Percentiles rank a stretch among this genome's conserved stretches.
These are phyloP conservation scores for Pipistrellus nathusii DNA, from an alignment of 2,797 vertebrate species.

Conservation along the genomic window DNA sequence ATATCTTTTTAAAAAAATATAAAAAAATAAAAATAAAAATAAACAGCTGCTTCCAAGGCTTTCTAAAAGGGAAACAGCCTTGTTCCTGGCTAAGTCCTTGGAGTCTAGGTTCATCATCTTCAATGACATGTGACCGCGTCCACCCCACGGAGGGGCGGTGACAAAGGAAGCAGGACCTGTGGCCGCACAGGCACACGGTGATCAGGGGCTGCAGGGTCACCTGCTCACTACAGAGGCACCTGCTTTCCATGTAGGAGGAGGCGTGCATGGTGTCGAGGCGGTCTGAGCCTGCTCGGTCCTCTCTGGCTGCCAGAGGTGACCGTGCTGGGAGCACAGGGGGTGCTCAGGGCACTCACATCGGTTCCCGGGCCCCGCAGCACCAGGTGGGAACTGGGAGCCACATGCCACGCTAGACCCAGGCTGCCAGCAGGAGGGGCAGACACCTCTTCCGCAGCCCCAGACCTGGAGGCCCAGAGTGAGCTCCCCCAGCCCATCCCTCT, in stretches of 20 bases:
- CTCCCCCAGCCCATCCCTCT: neutral
- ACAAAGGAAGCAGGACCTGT: neutral
- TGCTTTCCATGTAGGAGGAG: neutral
- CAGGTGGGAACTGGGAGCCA: neutral
- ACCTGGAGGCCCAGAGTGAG: neutral
- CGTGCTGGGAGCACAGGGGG: neutral
- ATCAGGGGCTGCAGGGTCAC: neutral
- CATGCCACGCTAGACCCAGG: neutral
- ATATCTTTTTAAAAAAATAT: too few species aligned
- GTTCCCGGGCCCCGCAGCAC: neutral
- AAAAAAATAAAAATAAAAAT: neutral
- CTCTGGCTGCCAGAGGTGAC: neutral
- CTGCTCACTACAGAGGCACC: neutral
- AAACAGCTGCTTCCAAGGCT: neutral
- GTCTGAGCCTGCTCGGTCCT: neutral
- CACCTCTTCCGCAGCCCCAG: neutral
- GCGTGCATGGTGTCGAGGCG: accelerated
- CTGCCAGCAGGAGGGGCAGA: neutral
- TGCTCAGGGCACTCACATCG: neutral
- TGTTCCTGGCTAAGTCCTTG: neutral
- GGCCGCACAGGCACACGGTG: neutral
- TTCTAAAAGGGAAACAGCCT: neutral
- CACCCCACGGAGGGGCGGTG: neutral
- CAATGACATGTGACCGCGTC: neutral
- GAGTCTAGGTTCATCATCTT: neutral